Base-by-base conservation (phyloP, 1,140 invertebrate genomes). In the Eurytemora carolleeae region DNA sequence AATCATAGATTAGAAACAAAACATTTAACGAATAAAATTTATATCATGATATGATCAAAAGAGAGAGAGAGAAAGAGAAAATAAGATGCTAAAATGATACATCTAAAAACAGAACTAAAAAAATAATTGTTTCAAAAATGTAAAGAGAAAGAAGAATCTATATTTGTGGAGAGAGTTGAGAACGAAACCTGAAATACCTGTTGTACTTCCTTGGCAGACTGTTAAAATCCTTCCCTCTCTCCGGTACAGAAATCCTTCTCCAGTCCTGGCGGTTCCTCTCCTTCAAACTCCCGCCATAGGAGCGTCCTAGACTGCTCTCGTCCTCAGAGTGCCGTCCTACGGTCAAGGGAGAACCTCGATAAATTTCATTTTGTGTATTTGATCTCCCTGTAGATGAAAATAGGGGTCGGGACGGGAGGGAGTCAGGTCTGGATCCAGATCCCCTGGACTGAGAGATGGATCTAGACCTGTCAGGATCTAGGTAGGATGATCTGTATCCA, bases 211-310 rank as follows among this genome's bases (percentile, higher is more conserved):
- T 55, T 25, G 60, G 54, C 17, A 62, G 25, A 24, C 18, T 62
- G 17, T 62, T 62, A 20, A 57, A 62, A 53, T 62, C 60, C 25
- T 62, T 62, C 19, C 60, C 60, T 22, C 60, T 1, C 24, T 62
- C 60, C 20, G 60, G 60, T 3, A 62, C 60, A 18, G 60, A 62
- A n/a, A 53, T 56, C n/a, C 60, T 57, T 25, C 60, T 2, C 60
- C 60, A 62, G 25, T 57, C 54, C 3, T 17, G 17, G 19, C 60
- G 58, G 24, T 20, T 56, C 31, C 31, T 44, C 7, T 44, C 31
- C 31, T 44, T 44, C 7, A 44, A n/a, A 44, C 31, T 44, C 7
- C 31, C 31, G 31, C 31, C 31, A n/a, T 44, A 44, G 31, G 21
- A 19, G 2, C 3, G 18, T 2, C 24, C 56, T 3, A 7, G 23